Percentiles rank a stretch among this genome's conserved stretches.
Conservation (phyloP, 2,113 vertebrate species). For the Emydura subglobosa region DNA sequence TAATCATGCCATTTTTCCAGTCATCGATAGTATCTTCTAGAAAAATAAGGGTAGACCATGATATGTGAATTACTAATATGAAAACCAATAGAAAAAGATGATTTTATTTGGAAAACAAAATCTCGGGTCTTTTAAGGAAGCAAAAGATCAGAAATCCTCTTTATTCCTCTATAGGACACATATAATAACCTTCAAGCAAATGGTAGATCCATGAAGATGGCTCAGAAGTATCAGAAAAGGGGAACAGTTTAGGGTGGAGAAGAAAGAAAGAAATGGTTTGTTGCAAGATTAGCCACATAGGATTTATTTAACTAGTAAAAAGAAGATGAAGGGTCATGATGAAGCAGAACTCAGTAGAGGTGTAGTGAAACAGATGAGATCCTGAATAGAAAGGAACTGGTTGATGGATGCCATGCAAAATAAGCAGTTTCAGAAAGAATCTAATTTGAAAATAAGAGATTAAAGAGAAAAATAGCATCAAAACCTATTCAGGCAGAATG, state of each 20-base stretch:
- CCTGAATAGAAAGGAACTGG: not conserved
- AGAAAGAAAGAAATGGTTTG: rapidly evolving
- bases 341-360: not conserved
- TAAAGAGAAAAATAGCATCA: not conserved
- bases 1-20: not conserved
- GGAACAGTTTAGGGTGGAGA: not conserved
- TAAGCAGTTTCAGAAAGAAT: not conserved
- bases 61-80: rapidly evolving
- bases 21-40: not conserved
- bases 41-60: not conserved
- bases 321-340: not conserved
- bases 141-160: not conserved
- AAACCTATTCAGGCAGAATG: not conserved
- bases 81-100: not conserved
- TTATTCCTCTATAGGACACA: not conserved
- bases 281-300: not conserved
- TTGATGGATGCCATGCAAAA: not conserved
- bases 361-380: not conserved
- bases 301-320: not conserved
- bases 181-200: not conserved
- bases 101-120: not conserved
- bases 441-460: constrained; percentile 16
- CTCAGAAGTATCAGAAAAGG: rapidly evolving
- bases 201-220: not conserved
- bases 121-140: not conserved